These are phyloP conservation scores for Platycheirus rosarum DNA, from an alignment of 2,888 invertebrate species.

Conservation along the genomic window DNA sequence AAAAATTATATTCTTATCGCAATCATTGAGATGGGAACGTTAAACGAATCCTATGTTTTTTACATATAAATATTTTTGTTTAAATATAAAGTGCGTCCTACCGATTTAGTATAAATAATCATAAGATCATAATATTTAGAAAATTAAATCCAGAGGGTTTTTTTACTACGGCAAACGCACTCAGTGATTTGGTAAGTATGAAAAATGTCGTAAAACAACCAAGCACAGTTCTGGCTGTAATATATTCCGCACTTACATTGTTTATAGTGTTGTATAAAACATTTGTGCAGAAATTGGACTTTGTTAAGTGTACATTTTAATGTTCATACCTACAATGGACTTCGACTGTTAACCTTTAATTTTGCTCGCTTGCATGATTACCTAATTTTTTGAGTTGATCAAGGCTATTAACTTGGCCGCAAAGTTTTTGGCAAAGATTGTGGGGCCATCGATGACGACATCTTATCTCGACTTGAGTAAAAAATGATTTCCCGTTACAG, in stretches of 20 bases:
- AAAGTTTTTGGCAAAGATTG: slow-evolving; percentile 35
- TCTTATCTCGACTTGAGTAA: slow-evolving; percentile 5
- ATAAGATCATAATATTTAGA: not conserved
- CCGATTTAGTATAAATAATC: slow-evolving; percentile 8
- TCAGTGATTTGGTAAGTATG: slow-evolving; percentile 33
- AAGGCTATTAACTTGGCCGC: not conserved
- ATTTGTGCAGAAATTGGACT: not conserved
- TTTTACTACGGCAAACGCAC: not conserved
- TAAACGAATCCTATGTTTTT: too few relatives aligned
- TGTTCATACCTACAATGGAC: slow-evolving; percentile 11
- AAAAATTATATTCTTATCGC: too few relatives aligned
- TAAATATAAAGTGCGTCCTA: slow-evolving; percentile 4
- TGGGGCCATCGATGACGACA: slow-evolving; percentile 44
- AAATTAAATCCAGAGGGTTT: not conserved
- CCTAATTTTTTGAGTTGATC: slow-evolving; percentile 26
- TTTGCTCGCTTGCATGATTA: slow-evolving; percentile 28
- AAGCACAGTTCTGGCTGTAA: too few relatives aligned
- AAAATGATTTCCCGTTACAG: slow-evolving; percentile 28
- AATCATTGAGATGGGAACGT: too few relatives aligned
- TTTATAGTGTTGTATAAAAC: not conserved
- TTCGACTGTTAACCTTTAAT: not conserved
- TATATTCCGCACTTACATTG: slow-evolving; percentile 16
- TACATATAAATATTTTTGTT: too few relatives aligned
- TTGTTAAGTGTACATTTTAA: not conserved
- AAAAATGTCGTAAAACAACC: slow-evolving; percentile 2